Conservation (phyloP, 2,888 invertebrate species). For the Stictocephala bisonia region DNA sequence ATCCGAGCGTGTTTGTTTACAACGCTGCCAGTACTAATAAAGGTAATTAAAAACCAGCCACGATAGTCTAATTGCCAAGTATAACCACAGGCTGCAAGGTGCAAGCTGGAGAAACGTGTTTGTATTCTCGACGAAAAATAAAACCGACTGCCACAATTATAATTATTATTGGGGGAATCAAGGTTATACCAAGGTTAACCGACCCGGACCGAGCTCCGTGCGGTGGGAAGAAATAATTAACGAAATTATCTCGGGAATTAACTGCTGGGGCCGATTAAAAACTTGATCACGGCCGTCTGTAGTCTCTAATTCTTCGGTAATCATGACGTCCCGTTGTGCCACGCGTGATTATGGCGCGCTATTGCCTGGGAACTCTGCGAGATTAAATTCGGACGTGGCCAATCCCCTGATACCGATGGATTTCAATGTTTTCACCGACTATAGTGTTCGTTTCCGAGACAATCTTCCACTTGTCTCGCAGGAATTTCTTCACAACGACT, state of each 20-base stretch:
- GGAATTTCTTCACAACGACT: too few species aligned
- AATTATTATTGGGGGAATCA: conserved; percentile 44
- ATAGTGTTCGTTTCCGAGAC: too few species aligned
- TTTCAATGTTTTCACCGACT: too few species aligned
- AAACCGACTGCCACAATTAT: conserved; percentile 37
- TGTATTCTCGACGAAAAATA: conserved; percentile 36
- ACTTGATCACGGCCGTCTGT: conserved; percentile 36
- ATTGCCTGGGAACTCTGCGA: conserved; percentile 21
- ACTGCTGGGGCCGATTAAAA: conserved; percentile 42
- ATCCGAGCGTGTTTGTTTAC: conserved; percentile 33
- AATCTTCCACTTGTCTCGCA: too few species aligned
- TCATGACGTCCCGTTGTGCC: conserved; percentile 24
- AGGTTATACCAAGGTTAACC: conserved; percentile 38
- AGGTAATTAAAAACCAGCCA: conserved; percentile 36
- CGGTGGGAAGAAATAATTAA: conserved; percentile 46
- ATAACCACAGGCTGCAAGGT: conserved; percentile 41
- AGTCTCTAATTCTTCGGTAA: conserved; percentile 38
- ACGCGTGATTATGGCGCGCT: conserved; percentile 3
- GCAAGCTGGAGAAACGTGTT: conserved; percentile 41
- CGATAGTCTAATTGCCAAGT: conserved; percentile 33
- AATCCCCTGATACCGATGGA: conserved; percentile 6
- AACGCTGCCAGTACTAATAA: not conserved
- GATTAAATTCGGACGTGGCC: conserved; percentile 38
- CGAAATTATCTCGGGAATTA: conserved; percentile 47
- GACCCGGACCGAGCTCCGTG: not conserved